Base-by-base conservation (phyloP, 2,888 invertebrate genomes). In the Agrenia bidenticulata region DNA sequence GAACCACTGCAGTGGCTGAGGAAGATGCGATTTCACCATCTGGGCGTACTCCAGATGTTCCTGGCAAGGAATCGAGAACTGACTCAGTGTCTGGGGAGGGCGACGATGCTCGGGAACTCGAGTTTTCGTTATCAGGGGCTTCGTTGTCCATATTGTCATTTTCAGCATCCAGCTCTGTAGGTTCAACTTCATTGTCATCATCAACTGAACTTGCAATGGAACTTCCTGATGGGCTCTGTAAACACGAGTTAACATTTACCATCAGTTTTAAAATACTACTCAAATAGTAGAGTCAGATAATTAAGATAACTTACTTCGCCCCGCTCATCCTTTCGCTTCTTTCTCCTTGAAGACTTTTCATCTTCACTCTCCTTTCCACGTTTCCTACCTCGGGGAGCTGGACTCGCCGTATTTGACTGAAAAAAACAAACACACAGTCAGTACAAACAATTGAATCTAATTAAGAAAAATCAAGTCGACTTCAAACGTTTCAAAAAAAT, bases 131-230 rank as follows among this genome's bases (percentile, higher is more conserved):
- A 17, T 76, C 75, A 39, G 49, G 70, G 32, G 55, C 60, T 49
- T 73, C 75, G 50, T 74, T 74, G 55, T 73, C 75, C 63, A 74
- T 69, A 61, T 72, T 73, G 64, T 75, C 73, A 57, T 70, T 67
- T 58, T 70, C 71, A 59, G 62, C 69, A 41, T 72, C 75, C 50
- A 64, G 37, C 42, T 71, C 71, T 37, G 62, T 64, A 49, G 56
- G 41, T 26, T 66, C 69, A 11, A 49, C 45, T 62, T 70, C 69
- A 77, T 86, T 79, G 68, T 85, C 84, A 67, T 85, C 85, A 79
- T 89, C 89, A 55, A 89, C 87, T 49, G 92, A 88, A 77, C 90
- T 91, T 77, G 91, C 91, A 78, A 90, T 90, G 67, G 90, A 85
- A 78, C 91, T 92, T 78, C 89, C 89, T 49, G 89, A 87, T 15